Conservation (phyloP, 2,797 vertebrate genomes). For the Denticeps clupeoides region DNA sequence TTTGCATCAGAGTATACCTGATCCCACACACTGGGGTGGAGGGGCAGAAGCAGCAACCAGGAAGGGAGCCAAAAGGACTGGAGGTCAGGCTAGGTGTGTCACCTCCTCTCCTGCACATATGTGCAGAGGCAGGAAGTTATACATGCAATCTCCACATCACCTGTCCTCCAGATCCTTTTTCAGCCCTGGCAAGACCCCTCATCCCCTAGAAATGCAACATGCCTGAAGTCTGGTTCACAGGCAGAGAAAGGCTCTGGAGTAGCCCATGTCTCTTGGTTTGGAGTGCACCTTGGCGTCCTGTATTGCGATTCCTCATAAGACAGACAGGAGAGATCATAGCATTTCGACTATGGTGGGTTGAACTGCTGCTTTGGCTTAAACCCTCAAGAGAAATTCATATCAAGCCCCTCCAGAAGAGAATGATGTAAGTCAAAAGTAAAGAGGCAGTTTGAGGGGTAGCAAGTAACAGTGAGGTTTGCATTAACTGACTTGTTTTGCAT, state of each 20-base stretch:
- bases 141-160: slow-evolving; percentile 6
- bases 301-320: slow-evolving; percentile 21
- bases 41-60: slow-evolving; percentile 67
- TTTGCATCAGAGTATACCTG: slow-evolving; percentile 42
- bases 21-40: slow-evolving; percentile 41
- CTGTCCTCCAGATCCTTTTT: slow-evolving; percentile 52
- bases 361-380: slow-evolving; percentile 6
- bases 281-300: slow-evolving; percentile 43
- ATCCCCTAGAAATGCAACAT: slow-evolving; percentile 43
- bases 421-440: neutral
- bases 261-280: slow-evolving; percentile 34
- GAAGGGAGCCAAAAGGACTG: slow-evolving; percentile 51
- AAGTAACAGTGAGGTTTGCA: neutral
- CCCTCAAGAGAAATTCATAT: slow-evolving; percentile 10
- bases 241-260: slow-evolving; percentile 42
- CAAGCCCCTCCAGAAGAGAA: neutral
- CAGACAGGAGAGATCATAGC: neutral
- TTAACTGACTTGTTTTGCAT: neutral
- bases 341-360: neutral
- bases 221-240: slow-evolving; percentile 52
- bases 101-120: neutral
- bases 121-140: slow-evolving; percentile 1
- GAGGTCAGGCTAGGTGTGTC: slow-evolving; percentile 18
- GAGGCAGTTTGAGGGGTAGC: neutral
- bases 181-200: slow-evolving; percentile 61